These are phyloP conservation scores for Camelus bactrianus DNA, from an alignment of 2,113 vertebrate genomes.

Conservation along the genomic window DNA sequence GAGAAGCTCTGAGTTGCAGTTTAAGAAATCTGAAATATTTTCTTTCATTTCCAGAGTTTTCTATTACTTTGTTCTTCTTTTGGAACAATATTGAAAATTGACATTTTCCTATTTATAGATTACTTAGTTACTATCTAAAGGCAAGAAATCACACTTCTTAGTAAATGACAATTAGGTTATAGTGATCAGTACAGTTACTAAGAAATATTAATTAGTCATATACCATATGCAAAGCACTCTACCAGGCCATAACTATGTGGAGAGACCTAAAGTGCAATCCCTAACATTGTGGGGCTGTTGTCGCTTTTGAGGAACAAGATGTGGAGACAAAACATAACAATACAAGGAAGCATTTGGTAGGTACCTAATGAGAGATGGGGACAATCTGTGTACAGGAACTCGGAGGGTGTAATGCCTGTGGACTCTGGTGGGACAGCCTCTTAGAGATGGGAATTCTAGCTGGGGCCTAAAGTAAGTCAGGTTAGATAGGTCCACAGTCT, in stretches of 20 bases:
- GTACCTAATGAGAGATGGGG: background rate
- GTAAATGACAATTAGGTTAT: background rate
- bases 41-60: slow-evolving; percentile 6
- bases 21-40: background rate
- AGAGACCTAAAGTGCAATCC: background rate
- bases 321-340: background rate
- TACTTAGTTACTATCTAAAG: background rate
- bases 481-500: background rate
- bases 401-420: background rate
- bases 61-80: background rate
- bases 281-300: background rate
- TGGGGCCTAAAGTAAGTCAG: background rate
- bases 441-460: background rate
- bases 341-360: background rate
- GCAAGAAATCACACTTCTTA: background rate
- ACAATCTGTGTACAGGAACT: background rate
- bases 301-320: background rate
- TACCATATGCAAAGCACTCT: background rate
- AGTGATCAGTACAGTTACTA: background rate
- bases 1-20: background rate
- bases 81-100: background rate
- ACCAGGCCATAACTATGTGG: background rate
- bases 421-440: background rate
- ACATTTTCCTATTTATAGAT: background rate
- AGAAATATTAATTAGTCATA: background rate